Conservation (phyloP, 2,888 invertebrate species). For the Noctua fimbriata region DNA sequence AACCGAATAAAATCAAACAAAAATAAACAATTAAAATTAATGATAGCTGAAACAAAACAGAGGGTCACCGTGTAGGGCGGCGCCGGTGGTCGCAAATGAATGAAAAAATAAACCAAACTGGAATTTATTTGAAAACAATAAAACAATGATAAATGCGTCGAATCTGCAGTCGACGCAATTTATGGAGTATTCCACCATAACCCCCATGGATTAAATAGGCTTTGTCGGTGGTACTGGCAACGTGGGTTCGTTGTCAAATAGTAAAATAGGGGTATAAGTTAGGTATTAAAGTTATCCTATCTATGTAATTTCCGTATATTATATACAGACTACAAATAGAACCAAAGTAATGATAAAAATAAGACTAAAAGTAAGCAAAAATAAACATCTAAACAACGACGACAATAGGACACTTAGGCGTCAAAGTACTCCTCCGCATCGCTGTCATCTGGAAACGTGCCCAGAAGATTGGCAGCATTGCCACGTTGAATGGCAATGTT, state of each 20-base stretch:
- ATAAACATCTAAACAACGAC: no score
- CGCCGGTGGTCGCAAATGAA: slow-evolving; percentile 59
- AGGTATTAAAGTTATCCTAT: background rate
- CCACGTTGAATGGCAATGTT: no score
- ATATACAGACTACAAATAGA: no score
- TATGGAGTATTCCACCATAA: slow-evolving; percentile 72
- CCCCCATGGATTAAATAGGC: slow-evolving; percentile 67
- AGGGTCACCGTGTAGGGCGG: slow-evolving; percentile 35
- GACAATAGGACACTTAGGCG: no score
- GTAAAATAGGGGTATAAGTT: background rate
- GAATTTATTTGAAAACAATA: slow-evolving; percentile 79
- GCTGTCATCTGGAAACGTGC: no score
- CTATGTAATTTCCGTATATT: background rate
- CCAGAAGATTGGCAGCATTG: no score
- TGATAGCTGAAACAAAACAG: slow-evolving; percentile 57
- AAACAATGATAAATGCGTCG: slow-evolving; percentile 74
- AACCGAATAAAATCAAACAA: slow-evolving; percentile 44
- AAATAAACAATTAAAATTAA: slow-evolving; percentile 66
- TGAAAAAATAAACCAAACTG: slow-evolving; percentile 53
- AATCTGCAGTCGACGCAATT: slow-evolving; percentile 74
- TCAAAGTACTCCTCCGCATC: no score
- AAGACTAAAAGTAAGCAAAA: no score
- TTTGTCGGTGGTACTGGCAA: slow-evolving; percentile 34
- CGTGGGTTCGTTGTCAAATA: slow-evolving; percentile 12
- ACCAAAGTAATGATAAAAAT: no score